Evolutionary conservation across 1,140 invertebrate genomes (phyloP).

Genomic region (Drosophila ficusphila): DNA sequence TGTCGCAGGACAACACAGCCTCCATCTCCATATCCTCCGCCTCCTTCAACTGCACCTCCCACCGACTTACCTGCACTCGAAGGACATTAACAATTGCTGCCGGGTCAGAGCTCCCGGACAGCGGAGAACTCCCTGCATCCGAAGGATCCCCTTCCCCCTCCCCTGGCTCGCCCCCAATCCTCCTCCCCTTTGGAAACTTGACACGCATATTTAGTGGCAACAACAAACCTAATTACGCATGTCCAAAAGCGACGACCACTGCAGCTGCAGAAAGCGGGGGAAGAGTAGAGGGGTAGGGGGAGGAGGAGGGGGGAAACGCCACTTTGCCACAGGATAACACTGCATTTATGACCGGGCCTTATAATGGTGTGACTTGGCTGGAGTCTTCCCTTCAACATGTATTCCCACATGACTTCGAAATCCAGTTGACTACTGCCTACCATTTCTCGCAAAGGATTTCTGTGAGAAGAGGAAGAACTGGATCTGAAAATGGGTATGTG

Average conservation of each 20-base stretch:
- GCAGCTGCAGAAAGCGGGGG: conserved; percentile 51
- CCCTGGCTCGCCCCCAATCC: neutral
- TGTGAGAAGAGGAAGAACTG: conserved; percentile 53
- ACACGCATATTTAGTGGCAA: conserved; percentile 80
- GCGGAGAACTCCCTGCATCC: conserved; percentile 2
- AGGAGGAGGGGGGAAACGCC: neutral
- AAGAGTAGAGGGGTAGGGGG: too few relatives aligned
- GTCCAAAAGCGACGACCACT: conserved; percentile 59
- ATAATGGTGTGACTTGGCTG: conserved; percentile 10
- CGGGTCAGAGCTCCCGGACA: conserved; percentile 18
- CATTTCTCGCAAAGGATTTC: conserved; percentile 26
- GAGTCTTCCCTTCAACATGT: conserved; percentile 6
- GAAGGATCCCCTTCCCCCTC: neutral
- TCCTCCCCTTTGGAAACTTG: conserved; percentile 58
- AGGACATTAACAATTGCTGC: conserved; percentile 64
- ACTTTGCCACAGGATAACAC: conserved; percentile 21
- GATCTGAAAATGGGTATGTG: too few relatives aligned
- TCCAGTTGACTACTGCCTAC: neutral
- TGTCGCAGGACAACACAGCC: neutral
- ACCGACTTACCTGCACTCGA: conserved; percentile 28
- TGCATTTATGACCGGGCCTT: conserved; percentile 51
- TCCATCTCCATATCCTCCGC: too few relatives aligned
- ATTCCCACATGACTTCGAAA: neutral
- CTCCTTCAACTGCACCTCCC: neutral
- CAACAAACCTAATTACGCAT: conserved; percentile 79